Evolutionary conservation across 2,888 invertebrate species (phyloP).

Genomic region (Trichacis sp.): DNA sequence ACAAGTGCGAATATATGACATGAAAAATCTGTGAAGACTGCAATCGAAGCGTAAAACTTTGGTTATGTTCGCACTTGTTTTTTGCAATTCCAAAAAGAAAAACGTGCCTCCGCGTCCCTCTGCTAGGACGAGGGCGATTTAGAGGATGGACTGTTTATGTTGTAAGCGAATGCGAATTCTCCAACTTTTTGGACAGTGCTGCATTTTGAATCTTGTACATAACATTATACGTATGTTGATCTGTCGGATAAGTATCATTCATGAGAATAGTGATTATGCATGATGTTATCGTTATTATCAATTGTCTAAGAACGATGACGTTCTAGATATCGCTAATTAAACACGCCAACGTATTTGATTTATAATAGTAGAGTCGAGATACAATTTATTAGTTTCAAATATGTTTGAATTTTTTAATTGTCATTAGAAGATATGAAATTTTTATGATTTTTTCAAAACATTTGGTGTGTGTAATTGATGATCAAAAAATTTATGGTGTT

Average conservation of each 20-base stretch:
- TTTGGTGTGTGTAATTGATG: no score
- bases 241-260: slow-evolving; percentile 12
- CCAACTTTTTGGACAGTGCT: slow-evolving; percentile 28
- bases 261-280: slow-evolving; percentile 22
- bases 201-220: slow-evolving; percentile 30
- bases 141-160: slow-evolving; percentile 43
- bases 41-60: no score
- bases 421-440: no score
- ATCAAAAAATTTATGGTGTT: no score
- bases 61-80: no score
- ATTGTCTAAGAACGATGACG: slow-evolving; percentile 12
- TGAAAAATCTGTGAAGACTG: no score
- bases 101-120: slow-evolving; percentile 51
- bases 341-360: slow-evolving; percentile 27
- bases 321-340: slow-evolving; percentile 6
- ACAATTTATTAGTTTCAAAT: no score
- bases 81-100: slow-evolving; percentile 34
- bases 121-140: slow-evolving; percentile 50
- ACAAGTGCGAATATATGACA: no score
- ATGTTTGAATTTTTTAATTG: no score
- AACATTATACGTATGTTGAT: slow-evolving; percentile 12
- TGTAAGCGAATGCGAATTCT: slow-evolving; percentile 12
- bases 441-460: no score
- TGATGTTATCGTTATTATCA: slow-evolving; percentile 25
- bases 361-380: no score